phyloP scores from a whole-genome alignment of 2,888 invertebrate genomes.

The Cybosia mesomella region DNA sequence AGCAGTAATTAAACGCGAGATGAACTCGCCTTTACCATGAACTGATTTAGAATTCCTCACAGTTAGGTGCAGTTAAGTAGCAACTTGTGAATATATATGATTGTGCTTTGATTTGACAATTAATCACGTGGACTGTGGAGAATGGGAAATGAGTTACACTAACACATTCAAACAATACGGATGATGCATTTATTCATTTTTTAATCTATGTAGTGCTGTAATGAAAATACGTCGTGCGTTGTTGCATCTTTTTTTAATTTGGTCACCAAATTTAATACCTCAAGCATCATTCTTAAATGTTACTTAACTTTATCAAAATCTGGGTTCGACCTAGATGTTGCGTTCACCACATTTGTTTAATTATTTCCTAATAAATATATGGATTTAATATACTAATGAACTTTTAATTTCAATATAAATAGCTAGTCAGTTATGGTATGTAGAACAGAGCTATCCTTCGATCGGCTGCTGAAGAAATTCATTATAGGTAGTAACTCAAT shows the following conservation, averaged over 20 bases:
- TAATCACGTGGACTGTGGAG: constrained; percentile 30
- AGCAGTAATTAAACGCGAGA: constrained; percentile 47
- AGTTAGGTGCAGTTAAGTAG: constrained; percentile 30
- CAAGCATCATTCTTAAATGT: no score
- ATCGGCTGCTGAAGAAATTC: no score
- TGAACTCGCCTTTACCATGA: constrained; percentile 35
- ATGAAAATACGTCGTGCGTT: not conserved
- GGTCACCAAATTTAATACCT: no score
- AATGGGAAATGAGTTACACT: constrained; percentile 18
- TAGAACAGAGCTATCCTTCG: no score
- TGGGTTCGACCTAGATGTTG: no score
- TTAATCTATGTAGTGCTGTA: not conserved
- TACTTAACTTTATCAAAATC: no score
- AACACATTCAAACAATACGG: constrained; percentile 17
- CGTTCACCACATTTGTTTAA: no score
- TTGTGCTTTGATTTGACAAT: constrained; percentile 35
- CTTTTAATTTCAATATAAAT: no score
- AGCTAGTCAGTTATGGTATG: no score
- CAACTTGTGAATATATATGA: constrained; percentile 24
- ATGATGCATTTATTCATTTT: constrained; percentile 15
- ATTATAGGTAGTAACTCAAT: no score
- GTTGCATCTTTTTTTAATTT: not conserved
- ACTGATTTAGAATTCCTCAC: constrained; percentile 48
- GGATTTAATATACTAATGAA: no score
- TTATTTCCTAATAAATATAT: no score